A percentile compares a stretch with the other conserved stretches of the same genome.
phyloP scores from a whole-genome alignment of 2,888 invertebrate species.

The Spisula solida region DNA sequence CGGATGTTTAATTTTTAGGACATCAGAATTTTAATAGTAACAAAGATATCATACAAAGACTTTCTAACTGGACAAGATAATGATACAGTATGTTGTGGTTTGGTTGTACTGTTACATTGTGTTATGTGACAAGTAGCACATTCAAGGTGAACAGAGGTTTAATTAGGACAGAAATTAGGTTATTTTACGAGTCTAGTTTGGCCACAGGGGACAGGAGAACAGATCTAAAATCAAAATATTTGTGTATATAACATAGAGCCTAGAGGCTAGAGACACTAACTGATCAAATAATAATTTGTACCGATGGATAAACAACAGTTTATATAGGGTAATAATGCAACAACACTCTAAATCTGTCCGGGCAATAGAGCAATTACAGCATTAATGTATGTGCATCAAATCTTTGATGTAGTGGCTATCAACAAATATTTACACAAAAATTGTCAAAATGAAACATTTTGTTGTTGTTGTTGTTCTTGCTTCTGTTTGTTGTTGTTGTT shows the following conservation, averaged over 20 bases:
- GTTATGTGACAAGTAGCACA: slow-evolving; percentile 23
- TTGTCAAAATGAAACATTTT: too few relatives aligned
- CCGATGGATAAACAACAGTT: not conserved
- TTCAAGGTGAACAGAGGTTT: slow-evolving; percentile 14
- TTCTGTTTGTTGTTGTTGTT: too few relatives aligned
- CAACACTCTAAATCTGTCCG: not conserved
- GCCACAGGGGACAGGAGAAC: slow-evolving; percentile 40
- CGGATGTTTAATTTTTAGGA: not conserved
- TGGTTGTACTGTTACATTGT: slow-evolving; percentile 19
- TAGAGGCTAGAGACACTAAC: not conserved
- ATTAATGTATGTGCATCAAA: too few relatives aligned
- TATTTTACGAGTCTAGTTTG: not conserved
- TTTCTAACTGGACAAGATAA: not conserved
- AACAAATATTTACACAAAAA: too few relatives aligned
- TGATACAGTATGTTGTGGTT: not conserved
- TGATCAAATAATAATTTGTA: not conserved
- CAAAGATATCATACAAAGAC: not conserved
- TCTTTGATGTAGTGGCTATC: too few relatives aligned
- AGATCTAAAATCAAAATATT: slow-evolving; percentile 47
- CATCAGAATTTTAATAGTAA: not conserved
- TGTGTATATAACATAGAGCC: not conserved
- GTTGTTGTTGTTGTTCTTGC: too few relatives aligned
- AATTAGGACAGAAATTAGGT: slow-evolving; percentile 28
- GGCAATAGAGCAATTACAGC: not conserved
- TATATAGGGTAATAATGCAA: not conserved